Conservation (phyloP, 2,797 vertebrate species). For the Apogon talboti region DNA sequence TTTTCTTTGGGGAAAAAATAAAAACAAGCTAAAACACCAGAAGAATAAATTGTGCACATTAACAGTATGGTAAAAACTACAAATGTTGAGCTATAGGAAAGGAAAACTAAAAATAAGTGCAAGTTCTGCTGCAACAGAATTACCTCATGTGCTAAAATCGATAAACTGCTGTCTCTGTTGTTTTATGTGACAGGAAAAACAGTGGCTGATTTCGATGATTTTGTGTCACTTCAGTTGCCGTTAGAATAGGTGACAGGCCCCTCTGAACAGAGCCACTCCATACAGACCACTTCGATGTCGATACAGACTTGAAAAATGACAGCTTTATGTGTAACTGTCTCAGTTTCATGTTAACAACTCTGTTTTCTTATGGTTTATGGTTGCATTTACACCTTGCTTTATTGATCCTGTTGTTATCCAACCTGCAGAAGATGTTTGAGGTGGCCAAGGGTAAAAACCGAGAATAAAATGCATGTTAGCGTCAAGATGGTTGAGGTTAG, state of each 20-base stretch:
- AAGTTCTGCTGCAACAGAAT: constrained; percentile 9
- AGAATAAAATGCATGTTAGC: background rate
- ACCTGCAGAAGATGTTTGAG: background rate
- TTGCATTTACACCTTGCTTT: background rate
- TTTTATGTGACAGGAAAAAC: constrained; percentile 39
- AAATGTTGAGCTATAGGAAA: constrained; percentile 3
- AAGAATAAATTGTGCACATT: background rate
- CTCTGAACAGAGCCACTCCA: background rate
- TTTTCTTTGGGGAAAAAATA: no score
- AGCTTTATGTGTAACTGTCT: no score
- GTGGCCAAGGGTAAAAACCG: no score
- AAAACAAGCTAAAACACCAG: background rate
- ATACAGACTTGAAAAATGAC: no score
- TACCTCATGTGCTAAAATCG: constrained; percentile 12
- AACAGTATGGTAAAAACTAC: background rate
- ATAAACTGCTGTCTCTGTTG: constrained; percentile 20
- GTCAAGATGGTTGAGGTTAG: background rate
- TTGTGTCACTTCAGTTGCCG: constrained; percentile 13
- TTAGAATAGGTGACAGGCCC: background rate
- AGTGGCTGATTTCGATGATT: constrained; percentile 27
- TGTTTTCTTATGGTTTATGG: background rate
- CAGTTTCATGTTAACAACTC: no score
- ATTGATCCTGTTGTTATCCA: background rate
- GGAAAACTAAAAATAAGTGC: background rate
- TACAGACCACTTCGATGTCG: no score